A percentile compares a stretch with the other conserved stretches of the same genome.
Evolutionary conservation across 2,113 vertebrate species (phyloP).

Genomic region (Gopherus flavomarginatus): DNA sequence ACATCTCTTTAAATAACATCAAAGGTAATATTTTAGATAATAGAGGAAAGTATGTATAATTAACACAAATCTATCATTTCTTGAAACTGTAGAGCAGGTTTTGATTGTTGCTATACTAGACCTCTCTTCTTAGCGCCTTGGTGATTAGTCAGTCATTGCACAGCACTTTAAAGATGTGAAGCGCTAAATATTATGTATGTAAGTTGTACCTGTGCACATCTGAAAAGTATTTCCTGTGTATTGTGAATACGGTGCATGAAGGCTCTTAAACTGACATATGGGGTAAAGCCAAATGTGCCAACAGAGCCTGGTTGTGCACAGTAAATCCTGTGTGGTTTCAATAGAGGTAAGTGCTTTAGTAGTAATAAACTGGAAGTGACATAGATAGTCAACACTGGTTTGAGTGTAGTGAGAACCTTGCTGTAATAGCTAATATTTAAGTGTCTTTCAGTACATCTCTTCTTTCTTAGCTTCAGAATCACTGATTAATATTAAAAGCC

Average conservation of each 20-base stretch:
- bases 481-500: conserved; percentile 24
- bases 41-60: background rate
- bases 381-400: conserved; percentile 12
- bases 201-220: background rate
- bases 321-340: background rate
- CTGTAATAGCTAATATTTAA: background rate
- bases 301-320: rapidly evolving
- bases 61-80: background rate
- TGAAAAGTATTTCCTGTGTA: background rate
- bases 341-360: conserved; percentile 13
- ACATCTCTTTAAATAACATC: background rate
- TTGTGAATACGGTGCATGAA: background rate
- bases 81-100: background rate
- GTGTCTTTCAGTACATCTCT: background rate
- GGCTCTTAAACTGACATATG: background rate
- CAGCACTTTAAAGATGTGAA: background rate
- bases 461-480: conserved; percentile 29
- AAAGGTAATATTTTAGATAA: background rate
- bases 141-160: background rate
- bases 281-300: background rate
- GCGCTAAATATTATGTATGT: background rate
- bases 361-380: conserved; percentile 4
- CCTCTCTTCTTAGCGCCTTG: background rate
- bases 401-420: background rate
- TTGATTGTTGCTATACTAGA: background rate